Evolutionary conservation across 2,888 invertebrate species (phyloP).

Genomic region (Eubasilissa splendida): DNA sequence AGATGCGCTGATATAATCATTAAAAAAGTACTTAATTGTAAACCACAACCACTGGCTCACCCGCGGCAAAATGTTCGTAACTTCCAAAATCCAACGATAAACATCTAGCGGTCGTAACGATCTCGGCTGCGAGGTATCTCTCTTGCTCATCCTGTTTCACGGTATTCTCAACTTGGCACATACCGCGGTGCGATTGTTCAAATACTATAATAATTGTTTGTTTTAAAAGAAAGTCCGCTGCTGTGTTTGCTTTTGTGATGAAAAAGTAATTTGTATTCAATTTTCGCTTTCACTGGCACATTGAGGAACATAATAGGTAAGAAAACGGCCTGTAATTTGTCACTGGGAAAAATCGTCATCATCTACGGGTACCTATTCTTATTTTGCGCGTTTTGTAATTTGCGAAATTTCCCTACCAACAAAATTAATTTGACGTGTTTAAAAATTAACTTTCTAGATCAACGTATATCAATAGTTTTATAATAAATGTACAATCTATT

Average conservation of each 20-base stretch:
- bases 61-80: too few species aligned
- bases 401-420: background rate
- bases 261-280: slow-evolving; percentile 32
- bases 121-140: too few species aligned
- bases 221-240: slow-evolving; percentile 24
- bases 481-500: too few species aligned
- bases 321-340: slow-evolving; percentile 31
- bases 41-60: too few species aligned
- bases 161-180: too few species aligned
- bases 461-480: too few species aligned
- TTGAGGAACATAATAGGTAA: background rate
- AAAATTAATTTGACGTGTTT: too few species aligned
- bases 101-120: too few species aligned
- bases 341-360: slow-evolving; percentile 23
- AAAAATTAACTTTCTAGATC: too few species aligned
- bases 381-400: background rate
- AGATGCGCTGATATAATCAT: too few species aligned
- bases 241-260: slow-evolving; percentile 12
- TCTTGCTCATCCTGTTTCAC: background rate
- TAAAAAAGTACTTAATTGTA: too few species aligned
- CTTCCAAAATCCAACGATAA: too few species aligned
- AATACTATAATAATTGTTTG: slow-evolving; percentile 25
- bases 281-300: slow-evolving; percentile 30
- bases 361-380: background rate
- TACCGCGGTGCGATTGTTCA: background rate